Evolutionary conservation across 2,113 vertebrate species (phyloP).

Genomic region (Daubentonia madagascariensis): DNA sequence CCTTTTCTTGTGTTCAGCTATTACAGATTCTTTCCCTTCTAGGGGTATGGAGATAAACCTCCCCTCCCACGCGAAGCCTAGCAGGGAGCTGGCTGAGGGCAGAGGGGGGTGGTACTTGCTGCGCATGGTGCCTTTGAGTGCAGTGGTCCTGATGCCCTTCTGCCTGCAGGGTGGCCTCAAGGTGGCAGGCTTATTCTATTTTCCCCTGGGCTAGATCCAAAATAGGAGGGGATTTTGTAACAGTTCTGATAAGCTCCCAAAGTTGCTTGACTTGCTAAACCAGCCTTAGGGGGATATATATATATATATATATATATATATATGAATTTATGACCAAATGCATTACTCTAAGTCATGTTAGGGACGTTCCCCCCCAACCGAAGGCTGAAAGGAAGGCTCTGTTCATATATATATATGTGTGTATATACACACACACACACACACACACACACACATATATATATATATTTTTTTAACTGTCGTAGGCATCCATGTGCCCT

Average conservation of each 20-base stretch:
- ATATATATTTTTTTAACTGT: not conserved
- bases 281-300: not conserved
- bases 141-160: rapidly evolving
- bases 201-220: not conserved
- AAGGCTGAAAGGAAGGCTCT: too few relatives aligned
- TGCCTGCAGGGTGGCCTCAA: not conserved
- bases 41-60: not conserved
- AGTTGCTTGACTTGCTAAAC: not conserved
- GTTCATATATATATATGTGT: too few relatives aligned
- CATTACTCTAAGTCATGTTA: too few relatives aligned
- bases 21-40: not conserved
- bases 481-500: not conserved
- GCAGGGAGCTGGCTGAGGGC: not conserved
- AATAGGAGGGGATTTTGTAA: not conserved
- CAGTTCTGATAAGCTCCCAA: not conserved
- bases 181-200: not conserved
- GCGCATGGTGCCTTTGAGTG: too few relatives aligned
- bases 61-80: not conserved
- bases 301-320: not conserved
- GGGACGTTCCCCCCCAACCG: too few relatives aligned
- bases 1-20: not conserved
- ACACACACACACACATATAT: not conserved
- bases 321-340: too few relatives aligned
- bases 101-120: too few relatives aligned
- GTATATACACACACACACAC: not conserved